Conservation (phyloP, 2,888 invertebrate species). For the Melanotus villosus region DNA sequence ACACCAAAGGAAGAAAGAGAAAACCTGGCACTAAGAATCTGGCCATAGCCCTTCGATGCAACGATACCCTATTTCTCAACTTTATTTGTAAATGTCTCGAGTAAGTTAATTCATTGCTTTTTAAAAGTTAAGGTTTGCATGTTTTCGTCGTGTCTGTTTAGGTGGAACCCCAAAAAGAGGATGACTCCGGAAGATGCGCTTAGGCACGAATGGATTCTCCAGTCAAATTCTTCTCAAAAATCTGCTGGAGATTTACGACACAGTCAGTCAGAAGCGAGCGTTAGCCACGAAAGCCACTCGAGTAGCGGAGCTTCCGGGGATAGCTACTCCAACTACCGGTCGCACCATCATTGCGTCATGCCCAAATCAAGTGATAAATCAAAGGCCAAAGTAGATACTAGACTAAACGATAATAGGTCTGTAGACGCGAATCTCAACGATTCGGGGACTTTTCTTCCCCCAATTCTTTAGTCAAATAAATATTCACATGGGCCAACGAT, state of each 20-base stretch:
- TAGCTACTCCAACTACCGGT: slow-evolving; percentile 58
- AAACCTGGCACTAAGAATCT: slow-evolving; percentile 89
- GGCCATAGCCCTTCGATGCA: slow-evolving; percentile 85
- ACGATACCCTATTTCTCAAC: slow-evolving; percentile 91
- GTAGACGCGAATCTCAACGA: slow-evolving; percentile 72
- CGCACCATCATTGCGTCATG: slow-evolving; percentile 61
- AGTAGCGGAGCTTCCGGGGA: slow-evolving; percentile 64
- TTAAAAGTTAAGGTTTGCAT: background rate
- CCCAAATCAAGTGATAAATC: slow-evolving; percentile 63
- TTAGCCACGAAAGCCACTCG: slow-evolving; percentile 62
- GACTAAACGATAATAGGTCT: slow-evolving; percentile 67
- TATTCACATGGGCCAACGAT: slow-evolving; percentile 45
- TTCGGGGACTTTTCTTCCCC: slow-evolving; percentile 76
- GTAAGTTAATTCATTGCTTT: slow-evolving; percentile 72
- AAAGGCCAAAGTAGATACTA: slow-evolving; percentile 66
- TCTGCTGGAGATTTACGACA: slow-evolving; percentile 68
- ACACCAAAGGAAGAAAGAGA: slow-evolving; percentile 94
- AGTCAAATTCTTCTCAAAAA: slow-evolving; percentile 69
- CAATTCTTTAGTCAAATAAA: slow-evolving; percentile 69
- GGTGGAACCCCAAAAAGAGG: slow-evolving; percentile 94
- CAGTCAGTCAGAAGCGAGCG: slow-evolving; percentile 71
- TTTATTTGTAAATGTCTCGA: slow-evolving; percentile 92
- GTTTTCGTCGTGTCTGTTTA: slow-evolving; percentile 64
- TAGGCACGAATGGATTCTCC: slow-evolving; percentile 87
- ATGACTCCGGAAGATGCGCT: slow-evolving; percentile 94